Evolutionary conservation across 2,797 vertebrate genomes (phyloP), one percentile per base, ranked within the genome.

Genomic region (Spinus pinus): DNA sequence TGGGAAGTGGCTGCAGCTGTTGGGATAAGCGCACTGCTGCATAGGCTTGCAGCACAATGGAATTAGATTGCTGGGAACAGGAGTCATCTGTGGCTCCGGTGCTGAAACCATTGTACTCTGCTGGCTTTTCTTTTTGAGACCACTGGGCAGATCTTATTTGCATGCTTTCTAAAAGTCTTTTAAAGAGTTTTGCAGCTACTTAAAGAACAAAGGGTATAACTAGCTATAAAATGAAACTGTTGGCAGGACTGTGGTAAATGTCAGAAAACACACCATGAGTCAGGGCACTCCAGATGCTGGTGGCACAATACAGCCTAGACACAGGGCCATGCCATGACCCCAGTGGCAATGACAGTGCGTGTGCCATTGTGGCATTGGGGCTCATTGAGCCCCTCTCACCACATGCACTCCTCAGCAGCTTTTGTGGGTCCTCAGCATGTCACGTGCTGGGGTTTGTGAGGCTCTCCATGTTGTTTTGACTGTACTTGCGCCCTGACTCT

Each of bases 11-110:
- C 61, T 73, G 89, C 96, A 96, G 93, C 96, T 97, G 91, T 77
- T 10, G 25, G 9, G 39, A 39, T 82, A 83, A 31, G 25, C 31
- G 27, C 4, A 2, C 25, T 92, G 30, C 75, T 67, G 56, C 4
- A 10, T 39, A 57, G 74, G 83, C 83, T 96, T 88, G 90, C 42
- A 64, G 87, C 85, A 46, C 7, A 1, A 33, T 31, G 69, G 57
- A 87, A 93, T 95, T 87, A 85, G 80, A 83, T 71, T 83, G 62
- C 86, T 93, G 61, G 80, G 83, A 96, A 75, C 56, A 72, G 72
- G 58, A 96, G 87, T 88, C 66, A 64, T 79, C 65, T 57, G 53
- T 4, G 4, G 33, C 73, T 84, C 47, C 66, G 72, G 72, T 70
- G 60, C 69, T 93, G 46, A 67, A 53, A 44, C 65, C n/a, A 15